Conservation (phyloP, 2,888 invertebrate species). For the Tholera decimalis region DNA sequence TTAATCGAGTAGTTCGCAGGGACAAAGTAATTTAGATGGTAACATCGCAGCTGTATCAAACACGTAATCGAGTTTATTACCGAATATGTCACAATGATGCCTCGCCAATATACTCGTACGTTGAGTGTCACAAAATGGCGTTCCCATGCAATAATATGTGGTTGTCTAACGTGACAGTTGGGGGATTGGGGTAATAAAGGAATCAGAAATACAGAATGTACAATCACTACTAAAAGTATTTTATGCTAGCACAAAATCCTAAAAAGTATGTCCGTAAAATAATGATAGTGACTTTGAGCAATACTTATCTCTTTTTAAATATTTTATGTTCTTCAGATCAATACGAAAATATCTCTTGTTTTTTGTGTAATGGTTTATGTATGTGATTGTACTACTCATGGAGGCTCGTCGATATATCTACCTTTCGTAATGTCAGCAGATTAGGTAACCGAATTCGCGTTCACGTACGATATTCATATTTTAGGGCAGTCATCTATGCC, state of each 20-base stretch:
- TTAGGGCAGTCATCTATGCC: not conserved
- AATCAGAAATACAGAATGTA: conserved; percentile 1
- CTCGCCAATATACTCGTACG: conserved; percentile 25
- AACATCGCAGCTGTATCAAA: conserved; percentile 10
- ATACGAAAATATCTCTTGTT: not conserved
- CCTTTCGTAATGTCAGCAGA: conserved; percentile 41
- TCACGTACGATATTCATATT: not conserved
- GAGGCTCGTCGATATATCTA: not conserved
- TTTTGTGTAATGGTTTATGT: not conserved
- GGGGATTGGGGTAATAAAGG: conserved; percentile 56
- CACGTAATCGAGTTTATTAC: conserved; percentile 40
- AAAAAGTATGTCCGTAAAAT: not conserved
- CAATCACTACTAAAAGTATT: not conserved
- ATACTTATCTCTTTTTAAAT: not conserved
- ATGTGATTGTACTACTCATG: conserved; percentile 15
- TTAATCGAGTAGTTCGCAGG: not conserved
- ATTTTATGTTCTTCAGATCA: not conserved
- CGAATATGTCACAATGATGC: conserved; percentile 35
- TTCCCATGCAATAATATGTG: conserved; percentile 38
- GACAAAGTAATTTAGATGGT: not conserved
- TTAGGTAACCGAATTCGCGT: not conserved
- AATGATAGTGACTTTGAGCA: not conserved
- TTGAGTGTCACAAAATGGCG: conserved; percentile 42
- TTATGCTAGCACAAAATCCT: not conserved
- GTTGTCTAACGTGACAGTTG: conserved; percentile 55